phyloP scores from a whole-genome alignment of 1,140 invertebrate species.

The Drosophila pseudoananassae region DNA sequence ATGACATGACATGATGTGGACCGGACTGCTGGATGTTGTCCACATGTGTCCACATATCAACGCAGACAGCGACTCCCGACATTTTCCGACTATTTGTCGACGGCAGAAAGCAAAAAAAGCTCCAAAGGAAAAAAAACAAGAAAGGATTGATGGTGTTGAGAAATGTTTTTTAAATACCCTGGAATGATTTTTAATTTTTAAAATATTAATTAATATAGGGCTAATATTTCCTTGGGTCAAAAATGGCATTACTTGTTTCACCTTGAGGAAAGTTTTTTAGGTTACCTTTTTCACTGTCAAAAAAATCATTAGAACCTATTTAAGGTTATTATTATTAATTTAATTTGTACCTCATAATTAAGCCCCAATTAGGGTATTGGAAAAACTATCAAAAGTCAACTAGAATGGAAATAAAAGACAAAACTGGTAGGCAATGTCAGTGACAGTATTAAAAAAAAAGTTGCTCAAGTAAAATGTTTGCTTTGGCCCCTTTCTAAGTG shows the following conservation, averaged over 20 bases:
- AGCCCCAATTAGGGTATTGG: not conserved
- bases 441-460: constrained; percentile 51
- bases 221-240: not conserved
- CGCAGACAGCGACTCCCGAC: constrained; percentile 39
- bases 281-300: no score
- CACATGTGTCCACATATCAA: constrained; percentile 63
- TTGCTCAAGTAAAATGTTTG: constrained; percentile 80
- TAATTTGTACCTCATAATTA: no score
- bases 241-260: no score
- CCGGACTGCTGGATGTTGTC: constrained; percentile 35
- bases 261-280: no score
- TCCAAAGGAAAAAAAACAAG: constrained; percentile 4
- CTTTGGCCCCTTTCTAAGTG: constrained; percentile 69
- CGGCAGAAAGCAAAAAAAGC: constrained; percentile 29
- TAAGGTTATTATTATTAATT: no score
- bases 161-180: not conserved
- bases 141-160: not conserved
- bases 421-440: not conserved
- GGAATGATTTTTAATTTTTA: not conserved
- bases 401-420: constrained; percentile 22
- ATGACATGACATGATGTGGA: constrained; percentile 65
- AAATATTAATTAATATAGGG: not conserved
- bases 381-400: constrained; percentile 3
- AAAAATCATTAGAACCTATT: no score
- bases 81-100: constrained; percentile 53